Conservation (phyloP, 1,140 invertebrate genomes). For the Chrysomallon squamiferum region DNA sequence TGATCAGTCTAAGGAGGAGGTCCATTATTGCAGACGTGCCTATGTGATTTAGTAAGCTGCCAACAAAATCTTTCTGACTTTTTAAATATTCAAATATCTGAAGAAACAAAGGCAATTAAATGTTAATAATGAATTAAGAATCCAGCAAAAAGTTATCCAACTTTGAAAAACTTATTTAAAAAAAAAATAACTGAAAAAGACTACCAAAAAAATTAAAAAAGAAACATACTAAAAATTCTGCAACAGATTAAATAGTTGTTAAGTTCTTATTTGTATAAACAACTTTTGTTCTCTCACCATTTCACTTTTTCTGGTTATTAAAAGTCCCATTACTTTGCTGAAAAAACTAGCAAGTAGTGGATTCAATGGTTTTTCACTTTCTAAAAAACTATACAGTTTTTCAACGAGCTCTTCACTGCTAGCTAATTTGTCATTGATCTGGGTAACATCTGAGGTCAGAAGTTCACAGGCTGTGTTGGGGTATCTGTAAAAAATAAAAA, state of each 20-base stretch:
- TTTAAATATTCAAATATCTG: slow-evolving; percentile 92
- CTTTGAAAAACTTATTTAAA: too few relatives aligned
- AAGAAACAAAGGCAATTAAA: slow-evolving; percentile 65
- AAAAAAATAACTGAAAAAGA: too few relatives aligned
- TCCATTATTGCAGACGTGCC: slow-evolving; percentile 96
- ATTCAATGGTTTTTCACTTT: slow-evolving; percentile 86
- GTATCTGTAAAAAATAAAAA: slow-evolving; percentile 53
- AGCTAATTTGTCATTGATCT: slow-evolving; percentile 84
- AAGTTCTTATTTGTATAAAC: too few relatives aligned
- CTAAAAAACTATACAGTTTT: slow-evolving; percentile 85
- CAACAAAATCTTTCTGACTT: slow-evolving; percentile 83
- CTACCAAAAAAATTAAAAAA: too few relatives aligned
- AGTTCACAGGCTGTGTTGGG: slow-evolving; percentile 93
- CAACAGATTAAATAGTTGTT: too few relatives aligned
- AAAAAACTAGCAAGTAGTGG: slow-evolving; percentile 94
- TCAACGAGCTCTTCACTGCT: slow-evolving; percentile 78
- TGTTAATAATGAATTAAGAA: too few relatives aligned
- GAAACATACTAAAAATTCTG: too few relatives aligned
- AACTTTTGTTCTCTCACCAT: slow-evolving; percentile 65
- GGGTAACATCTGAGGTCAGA: slow-evolving; percentile 85
- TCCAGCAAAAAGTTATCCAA: too few relatives aligned
- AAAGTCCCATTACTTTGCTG: slow-evolving; percentile 88
- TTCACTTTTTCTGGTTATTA: slow-evolving; percentile 81
- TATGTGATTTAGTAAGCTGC: slow-evolving; percentile 84
- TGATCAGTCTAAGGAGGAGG: slow-evolving; percentile 86